These are phyloP conservation scores for Chiridota heheva DNA, from an alignment of 35 echinoderm and acorn worm species.

Conservation along the genomic window DNA sequence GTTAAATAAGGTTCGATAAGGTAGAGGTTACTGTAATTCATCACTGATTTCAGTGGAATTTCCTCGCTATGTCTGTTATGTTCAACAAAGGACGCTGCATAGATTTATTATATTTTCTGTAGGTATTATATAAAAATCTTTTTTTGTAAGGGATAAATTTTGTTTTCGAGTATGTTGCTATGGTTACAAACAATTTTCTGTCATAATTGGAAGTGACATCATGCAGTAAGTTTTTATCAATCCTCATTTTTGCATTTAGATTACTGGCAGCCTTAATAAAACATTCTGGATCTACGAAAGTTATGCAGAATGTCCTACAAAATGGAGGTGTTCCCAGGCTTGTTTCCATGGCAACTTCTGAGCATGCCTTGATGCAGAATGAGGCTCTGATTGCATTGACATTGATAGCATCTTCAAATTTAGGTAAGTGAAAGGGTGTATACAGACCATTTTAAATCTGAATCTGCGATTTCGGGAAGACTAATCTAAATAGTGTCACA, in stretches of 20 bases:
- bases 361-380: slow-evolving; percentile 93
- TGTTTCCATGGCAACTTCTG: slow-evolving; percentile 91
- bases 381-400: slow-evolving; percentile 90
- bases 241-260: slow-evolving; percentile 29
- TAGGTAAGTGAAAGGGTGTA: slow-evolving; percentile 50
- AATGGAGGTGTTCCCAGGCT: slow-evolving; percentile 61
- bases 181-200: too few species aligned
- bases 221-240: too few species aligned
- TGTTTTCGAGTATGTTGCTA: too few species aligned
- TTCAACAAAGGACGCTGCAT: too few species aligned
- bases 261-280: slow-evolving; percentile 85
- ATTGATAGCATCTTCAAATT: slow-evolving; percentile 73
- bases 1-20: too few species aligned
- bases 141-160: too few species aligned
- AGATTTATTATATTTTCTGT: too few species aligned
- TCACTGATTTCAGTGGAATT: too few species aligned
- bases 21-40: too few species aligned
- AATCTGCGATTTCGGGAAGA: neutral
- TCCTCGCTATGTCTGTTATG: too few species aligned
- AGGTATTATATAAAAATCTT: too few species aligned
- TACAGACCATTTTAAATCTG: neutral
- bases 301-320: slow-evolving; percentile 84
- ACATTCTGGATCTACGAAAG: slow-evolving; percentile 79
- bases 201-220: too few species aligned
- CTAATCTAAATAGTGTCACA: neutral